Evolutionary conservation across 2,888 invertebrate genomes (phyloP), one percentile per base, ranked within the genome.

Genomic region (Alentia gelatinosa): DNA sequence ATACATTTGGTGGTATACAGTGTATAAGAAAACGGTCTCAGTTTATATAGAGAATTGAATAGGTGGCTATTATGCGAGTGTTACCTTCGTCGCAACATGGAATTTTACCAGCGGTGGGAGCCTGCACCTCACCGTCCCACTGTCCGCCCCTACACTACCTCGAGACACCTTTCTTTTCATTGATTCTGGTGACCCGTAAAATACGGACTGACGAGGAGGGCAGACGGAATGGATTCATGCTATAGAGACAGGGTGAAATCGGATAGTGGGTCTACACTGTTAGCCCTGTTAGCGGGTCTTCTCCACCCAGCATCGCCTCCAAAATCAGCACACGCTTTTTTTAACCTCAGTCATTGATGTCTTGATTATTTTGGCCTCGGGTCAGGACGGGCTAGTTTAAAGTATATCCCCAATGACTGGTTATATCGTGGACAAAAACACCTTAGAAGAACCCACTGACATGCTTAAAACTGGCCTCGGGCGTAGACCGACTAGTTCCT

Each of bases 361-460:
- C 79, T 79, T 79, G 79, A 79, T 79, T 79, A 79, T 79, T 35
- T 79, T 79, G 37, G 37, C 79, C 79, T 37, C 79, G 15, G 79
- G 79, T 35, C 15, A 79, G 37, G 47, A 1, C 19, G 56, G 56
- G 9, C n/a, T 19, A 56, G 56, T 56, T 3, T n/a, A 56, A 19
- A n/a, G 47, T 42, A 42, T 42, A 42, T 42, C 7, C 15, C 15
- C 47, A 42, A n/a, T 56, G 3, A 56, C 56, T 56, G 56, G 56
- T 56, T 56, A n/a, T 56, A 56, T 56, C 56, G 19, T 56, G n/a
- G 56, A 56, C n/a, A 56, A 56, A 56, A 56, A 56, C 56, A n/a
- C 56, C 56, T n/a, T 1, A 56, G 15, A 56, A n/a, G 56, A n/a
- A n/a, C 1, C 56, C 56, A 56, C n/a, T 56, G 56, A 56, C 56